A percentile compares a stretch with the other conserved stretches of the same genome.
Evolutionary conservation across 2,888 invertebrate species (phyloP).

Genomic region (Nemotelus pantherinus): DNA sequence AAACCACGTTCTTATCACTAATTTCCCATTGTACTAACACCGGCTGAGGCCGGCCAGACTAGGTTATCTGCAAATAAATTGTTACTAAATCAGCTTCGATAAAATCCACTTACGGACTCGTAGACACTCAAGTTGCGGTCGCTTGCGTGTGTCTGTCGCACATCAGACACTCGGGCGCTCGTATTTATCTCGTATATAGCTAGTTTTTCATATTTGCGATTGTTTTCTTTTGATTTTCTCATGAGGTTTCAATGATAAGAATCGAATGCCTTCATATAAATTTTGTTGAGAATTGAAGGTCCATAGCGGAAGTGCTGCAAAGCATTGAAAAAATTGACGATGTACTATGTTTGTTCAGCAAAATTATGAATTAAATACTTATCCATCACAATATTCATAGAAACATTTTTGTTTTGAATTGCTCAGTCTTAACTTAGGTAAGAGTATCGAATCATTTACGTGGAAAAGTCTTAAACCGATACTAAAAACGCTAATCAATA

Average conservation of each 20-base stretch:
- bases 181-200: background rate
- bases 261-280: background rate
- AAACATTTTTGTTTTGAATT: too few species aligned
- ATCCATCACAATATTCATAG: too few species aligned
- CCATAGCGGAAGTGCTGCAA: background rate
- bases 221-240: slow-evolving; percentile 34
- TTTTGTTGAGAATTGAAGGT: background rate
- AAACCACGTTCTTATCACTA: slow-evolving; percentile 17
- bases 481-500: too few species aligned
- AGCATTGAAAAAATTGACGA: background rate
- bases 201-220: background rate
- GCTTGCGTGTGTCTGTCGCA: background rate
- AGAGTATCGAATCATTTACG: too few species aligned
- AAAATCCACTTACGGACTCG: background rate
- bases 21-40: slow-evolving; percentile 24
- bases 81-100: slow-evolving; percentile 23
- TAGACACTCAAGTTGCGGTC: background rate
- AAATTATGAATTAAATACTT: too few species aligned
- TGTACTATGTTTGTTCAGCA: background rate
- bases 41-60: background rate
- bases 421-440: too few species aligned
- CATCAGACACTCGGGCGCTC: background rate
- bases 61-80: slow-evolving; percentile 23
- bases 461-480: too few species aligned
- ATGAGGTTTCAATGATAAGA: slow-evolving; percentile 1